These are phyloP conservation scores for Ligdia adustata DNA, from an alignment of 2,888 invertebrate species.

Conservation along the genomic window DNA sequence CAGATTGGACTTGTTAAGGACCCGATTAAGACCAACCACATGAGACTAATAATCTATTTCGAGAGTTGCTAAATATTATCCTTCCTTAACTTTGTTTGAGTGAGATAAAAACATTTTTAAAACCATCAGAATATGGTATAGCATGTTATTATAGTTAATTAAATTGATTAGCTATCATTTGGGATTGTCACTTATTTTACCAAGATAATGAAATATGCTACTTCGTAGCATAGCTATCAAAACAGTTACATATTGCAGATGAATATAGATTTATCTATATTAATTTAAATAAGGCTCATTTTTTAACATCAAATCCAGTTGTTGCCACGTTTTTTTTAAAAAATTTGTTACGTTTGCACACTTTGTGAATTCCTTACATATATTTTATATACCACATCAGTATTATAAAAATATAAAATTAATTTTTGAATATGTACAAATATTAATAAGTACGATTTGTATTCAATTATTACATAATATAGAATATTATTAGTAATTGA, in stretches of 20 bases:
- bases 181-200: no score
- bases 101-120: no score
- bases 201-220: no score
- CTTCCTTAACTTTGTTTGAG: no score
- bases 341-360: not conserved
- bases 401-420: slow-evolving; percentile 30
- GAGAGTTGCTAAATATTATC: no score
- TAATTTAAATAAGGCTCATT: slow-evolving; percentile 4
- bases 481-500: not conserved
- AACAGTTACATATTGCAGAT: not conserved
- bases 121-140: no score
- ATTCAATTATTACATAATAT: not conserved
- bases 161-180: no score
- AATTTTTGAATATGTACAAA: slow-evolving; percentile 29
- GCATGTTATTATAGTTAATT: no score
- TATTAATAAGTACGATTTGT: slow-evolving; percentile 20
- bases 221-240: not conserved
- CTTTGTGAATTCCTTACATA: not conserved
- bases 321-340: slow-evolving; percentile 1
- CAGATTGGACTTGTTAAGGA: no score
- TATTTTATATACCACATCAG: slow-evolving; percentile 9
- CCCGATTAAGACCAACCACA: no score
- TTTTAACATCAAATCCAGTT: not conserved
- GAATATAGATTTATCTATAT: not conserved
- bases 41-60: no score